These are phyloP conservation scores for Villa cingulata DNA, from an alignment of 2,888 invertebrate species.

Conservation along the genomic window DNA sequence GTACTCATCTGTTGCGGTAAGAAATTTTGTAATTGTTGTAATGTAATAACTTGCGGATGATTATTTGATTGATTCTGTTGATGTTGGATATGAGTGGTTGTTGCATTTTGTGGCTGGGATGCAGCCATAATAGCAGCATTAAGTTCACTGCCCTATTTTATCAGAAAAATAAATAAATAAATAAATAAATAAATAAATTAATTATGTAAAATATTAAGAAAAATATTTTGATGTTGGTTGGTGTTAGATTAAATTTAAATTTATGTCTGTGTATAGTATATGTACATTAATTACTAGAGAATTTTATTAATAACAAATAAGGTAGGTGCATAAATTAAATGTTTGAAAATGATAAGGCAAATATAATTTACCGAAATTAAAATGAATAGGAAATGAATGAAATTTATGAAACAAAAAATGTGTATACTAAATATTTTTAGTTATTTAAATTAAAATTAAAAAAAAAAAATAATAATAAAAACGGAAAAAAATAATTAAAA, in stretches of 20 bases:
- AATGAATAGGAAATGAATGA: no score
- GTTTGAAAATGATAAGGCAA: no score
- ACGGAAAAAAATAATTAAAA: not conserved
- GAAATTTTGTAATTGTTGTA: conserved; percentile 19
- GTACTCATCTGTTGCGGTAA: conserved; percentile 18
- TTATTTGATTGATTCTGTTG: conserved; percentile 9
- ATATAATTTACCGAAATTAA: no score
- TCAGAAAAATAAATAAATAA: not conserved
- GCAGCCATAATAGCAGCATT: conserved; percentile 20
- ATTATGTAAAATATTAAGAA: no score
- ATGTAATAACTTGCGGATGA: conserved; percentile 18
- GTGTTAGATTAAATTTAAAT: no score
- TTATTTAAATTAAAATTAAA: not conserved
- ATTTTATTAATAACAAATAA: no score
- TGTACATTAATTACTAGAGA: no score
- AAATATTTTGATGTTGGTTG: no score
- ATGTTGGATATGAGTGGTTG: conserved; percentile 11
- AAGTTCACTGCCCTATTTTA: conserved; percentile 16
- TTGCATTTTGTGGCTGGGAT: conserved; percentile 16
- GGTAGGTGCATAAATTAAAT: no score
- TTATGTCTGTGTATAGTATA: no score
- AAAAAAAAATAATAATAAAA: not conserved
- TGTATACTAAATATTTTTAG: no score
- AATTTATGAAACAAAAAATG: no score
- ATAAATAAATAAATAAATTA: not conserved